Conservation (phyloP, 2,113 vertebrate species). For the Apteryx mantelli region DNA sequence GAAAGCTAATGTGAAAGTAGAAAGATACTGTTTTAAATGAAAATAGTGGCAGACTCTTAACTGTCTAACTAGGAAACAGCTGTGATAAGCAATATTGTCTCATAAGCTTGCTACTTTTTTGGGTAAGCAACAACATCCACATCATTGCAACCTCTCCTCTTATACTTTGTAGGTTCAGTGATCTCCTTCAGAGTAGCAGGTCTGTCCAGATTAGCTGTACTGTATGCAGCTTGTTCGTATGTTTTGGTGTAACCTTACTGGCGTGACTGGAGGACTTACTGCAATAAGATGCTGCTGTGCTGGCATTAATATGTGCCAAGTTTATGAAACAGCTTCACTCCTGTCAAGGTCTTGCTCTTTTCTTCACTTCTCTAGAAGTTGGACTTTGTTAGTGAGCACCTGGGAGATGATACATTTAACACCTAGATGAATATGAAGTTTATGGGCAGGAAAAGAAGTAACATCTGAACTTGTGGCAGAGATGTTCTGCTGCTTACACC, state of each 20-base stretch:
- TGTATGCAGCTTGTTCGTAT: accelerated
- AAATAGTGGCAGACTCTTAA: too few species aligned
- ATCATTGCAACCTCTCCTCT: too few species aligned
- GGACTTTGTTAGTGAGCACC: neutral
- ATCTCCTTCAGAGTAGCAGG: neutral
- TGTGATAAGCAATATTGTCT: neutral
- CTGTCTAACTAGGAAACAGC: neutral
- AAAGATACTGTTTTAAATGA: neutral
- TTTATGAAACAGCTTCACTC: neutral
- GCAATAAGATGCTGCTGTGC: neutral
- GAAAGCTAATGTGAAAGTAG: neutral
- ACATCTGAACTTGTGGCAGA: neutral
- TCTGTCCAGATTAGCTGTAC: accelerated
- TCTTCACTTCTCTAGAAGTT: neutral
- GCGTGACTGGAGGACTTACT: accelerated
- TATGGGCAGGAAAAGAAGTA: neutral
- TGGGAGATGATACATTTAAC: neutral
- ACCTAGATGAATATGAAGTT: neutral
- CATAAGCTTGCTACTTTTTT: too few species aligned
- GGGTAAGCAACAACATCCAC: too few species aligned
- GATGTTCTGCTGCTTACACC: neutral
- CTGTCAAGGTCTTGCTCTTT: neutral
- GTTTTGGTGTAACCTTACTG: neutral
- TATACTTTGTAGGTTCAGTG: accelerated
- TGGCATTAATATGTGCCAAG: accelerated